Percentiles rank a stretch among this genome's conserved stretches.
Evolutionary conservation across 2,888 invertebrate species (phyloP).

Genomic region (Pandemis heparana): DNA sequence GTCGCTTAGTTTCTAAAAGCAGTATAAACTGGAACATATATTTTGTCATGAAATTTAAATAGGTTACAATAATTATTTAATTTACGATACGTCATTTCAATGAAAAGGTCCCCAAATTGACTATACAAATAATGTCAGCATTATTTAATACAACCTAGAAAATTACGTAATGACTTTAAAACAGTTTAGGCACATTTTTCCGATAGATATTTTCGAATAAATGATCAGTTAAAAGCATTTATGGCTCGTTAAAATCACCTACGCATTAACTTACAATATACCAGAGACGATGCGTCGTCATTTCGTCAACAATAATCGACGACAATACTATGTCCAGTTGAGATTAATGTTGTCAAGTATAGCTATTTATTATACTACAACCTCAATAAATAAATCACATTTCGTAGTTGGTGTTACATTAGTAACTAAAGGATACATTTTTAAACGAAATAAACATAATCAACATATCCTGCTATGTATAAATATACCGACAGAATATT

Average conservation of each 20-base stretch:
- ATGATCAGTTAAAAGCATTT: conserved; percentile 48
- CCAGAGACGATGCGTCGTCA: conserved; percentile 13
- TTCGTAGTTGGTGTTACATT: conserved; percentile 38
- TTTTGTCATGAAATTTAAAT: conserved; percentile 7
- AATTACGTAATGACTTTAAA: conserved; percentile 46
- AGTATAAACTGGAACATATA: conserved; percentile 23
- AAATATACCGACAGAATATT: not conserved
- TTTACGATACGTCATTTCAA: not conserved
- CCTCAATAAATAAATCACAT: conserved; percentile 40
- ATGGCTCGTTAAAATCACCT: conserved; percentile 38
- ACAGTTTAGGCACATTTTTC: conserved; percentile 71
- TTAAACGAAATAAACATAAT: not conserved
- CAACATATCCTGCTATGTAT: not conserved
- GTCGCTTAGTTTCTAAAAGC: not conserved
- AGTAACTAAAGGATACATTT: conserved; percentile 25
- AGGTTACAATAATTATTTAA: conserved; percentile 1
- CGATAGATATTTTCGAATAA: conserved; percentile 48
- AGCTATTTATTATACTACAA: conserved; percentile 23
- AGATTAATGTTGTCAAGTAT: conserved; percentile 22
- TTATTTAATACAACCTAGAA: conserved; percentile 30
- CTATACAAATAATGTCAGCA: conserved; percentile 8
- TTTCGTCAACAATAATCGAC: conserved; percentile 29
- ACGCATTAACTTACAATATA: conserved; percentile 35
- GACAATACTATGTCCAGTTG: conserved; percentile 10
- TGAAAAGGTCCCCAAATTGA: conserved; percentile 4